phyloP scores from a whole-genome alignment of 2,797 vertebrate species.

The Characodon lateralis region DNA sequence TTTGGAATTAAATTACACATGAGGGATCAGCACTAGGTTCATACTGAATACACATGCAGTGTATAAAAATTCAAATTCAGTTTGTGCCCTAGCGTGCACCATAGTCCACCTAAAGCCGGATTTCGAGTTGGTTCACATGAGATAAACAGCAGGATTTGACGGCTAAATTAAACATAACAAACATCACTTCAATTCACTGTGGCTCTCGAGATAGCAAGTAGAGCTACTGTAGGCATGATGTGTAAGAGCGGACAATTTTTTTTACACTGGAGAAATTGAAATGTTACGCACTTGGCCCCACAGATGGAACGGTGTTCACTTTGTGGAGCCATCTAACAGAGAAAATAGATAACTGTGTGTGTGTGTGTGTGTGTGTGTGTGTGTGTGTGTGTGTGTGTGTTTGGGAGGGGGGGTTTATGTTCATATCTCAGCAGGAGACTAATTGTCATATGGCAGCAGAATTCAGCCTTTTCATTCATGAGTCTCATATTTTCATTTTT shows the following conservation, averaged over 20 bases:
- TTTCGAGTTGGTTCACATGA: conserved; percentile 61
- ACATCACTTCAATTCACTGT: conserved; percentile 6
- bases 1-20: conserved; percentile 40
- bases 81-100: conserved; percentile 31
- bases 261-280: not conserved
- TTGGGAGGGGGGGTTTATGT: conserved; percentile 12
- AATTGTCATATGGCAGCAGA: conserved; percentile 45
- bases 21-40: conserved; percentile 23
- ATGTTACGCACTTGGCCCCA: conserved; percentile 20
- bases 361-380: conserved; percentile 23
- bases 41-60: conserved; percentile 12
- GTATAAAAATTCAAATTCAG: conserved; percentile 21
- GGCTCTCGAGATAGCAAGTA: conserved; percentile 23
- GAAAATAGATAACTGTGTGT: conserved; percentile 27
- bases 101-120: conserved; percentile 52
- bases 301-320: conserved; percentile 51
- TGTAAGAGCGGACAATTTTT: conserved; percentile 10
- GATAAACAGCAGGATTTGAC: conserved; percentile 58
- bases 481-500: conserved; percentile 29
- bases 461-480: conserved; percentile 24
- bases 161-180: conserved; percentile 46
- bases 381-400: conserved; percentile 10
- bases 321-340: conserved; percentile 25
- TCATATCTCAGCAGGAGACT: conserved; percentile 43
- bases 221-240: conserved; percentile 4